Evolutionary conservation across 2,113 vertebrate genomes (phyloP).

Genomic region (Bothrops jararaca): DNA sequence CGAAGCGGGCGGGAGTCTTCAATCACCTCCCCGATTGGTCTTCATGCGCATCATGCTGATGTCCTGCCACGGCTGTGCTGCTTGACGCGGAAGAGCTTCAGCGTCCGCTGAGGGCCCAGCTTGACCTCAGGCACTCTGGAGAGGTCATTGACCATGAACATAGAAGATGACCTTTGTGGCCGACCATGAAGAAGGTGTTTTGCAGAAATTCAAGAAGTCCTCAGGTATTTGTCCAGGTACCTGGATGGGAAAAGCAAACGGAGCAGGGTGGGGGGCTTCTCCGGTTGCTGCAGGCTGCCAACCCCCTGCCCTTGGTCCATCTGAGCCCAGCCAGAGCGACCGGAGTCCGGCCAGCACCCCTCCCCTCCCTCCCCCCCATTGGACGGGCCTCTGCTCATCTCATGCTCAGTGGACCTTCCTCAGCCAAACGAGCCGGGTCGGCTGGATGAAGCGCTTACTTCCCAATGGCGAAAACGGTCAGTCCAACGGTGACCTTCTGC

Average conservation of each 20-base stretch:
- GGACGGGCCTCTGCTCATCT: not conserved
- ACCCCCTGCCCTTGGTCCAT: not conserved
- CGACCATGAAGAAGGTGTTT: conserved; percentile 63
- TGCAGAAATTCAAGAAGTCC: conserved; percentile 59
- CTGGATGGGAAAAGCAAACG: not conserved
- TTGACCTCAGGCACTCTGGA: conserved; percentile 50
- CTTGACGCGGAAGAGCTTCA: conserved; percentile 48
- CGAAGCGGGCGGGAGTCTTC: conserved; percentile 33
- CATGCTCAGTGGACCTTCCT: not conserved
- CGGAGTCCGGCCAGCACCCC: not conserved
- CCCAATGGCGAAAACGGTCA: conserved; percentile 41
- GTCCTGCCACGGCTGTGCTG: conserved; percentile 65
- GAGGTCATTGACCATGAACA: conserved; percentile 58
- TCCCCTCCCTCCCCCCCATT: no score
- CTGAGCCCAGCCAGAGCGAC: not conserved
- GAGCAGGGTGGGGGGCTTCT: no score
- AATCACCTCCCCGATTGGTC: conserved; percentile 59
- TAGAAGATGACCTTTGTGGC: conserved; percentile 66
- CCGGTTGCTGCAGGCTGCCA: not conserved
- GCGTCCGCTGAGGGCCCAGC: conserved; percentile 45
- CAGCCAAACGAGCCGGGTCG: rapidly evolving
- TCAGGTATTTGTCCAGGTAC: conserved; percentile 63
- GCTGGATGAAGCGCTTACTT: conserved; percentile 35
- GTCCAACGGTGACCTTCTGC: conserved; percentile 48
- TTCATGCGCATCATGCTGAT: conserved; percentile 68